Base-by-base conservation (phyloP, 1,140 invertebrate genomes). In the Neelides sp. region DNA sequence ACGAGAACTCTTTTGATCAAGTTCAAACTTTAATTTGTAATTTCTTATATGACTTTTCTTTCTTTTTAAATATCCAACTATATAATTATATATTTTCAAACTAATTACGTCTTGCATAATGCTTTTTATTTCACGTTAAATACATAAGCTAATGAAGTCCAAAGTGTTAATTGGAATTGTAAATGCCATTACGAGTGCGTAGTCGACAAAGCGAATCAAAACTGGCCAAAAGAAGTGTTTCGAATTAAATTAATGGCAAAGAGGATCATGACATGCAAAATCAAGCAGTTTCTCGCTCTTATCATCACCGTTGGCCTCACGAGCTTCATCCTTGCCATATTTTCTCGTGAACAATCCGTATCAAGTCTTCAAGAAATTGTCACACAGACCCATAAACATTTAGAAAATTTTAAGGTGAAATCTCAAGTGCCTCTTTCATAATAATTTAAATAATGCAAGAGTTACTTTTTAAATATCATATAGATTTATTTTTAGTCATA, bases 371-470 rank as follows among this genome's bases (percentile, higher is more conserved):
- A 60, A n/a, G 27, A 47, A 35, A 35, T 60, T 32, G 54, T 60
- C 17, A 57, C 54, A 27, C 28, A 60, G 39, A 60, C 58, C n/a
- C 50, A 52, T 27, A 57, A 57, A 30, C 58, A 60, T 10, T 52
- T 60, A 23, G 54, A 60, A 48, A 49, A 24, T n/a, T 36, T 60
- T 2, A 57, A 56, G 54, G 58, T 60, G 32, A 40, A 20, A 13
- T 10, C 17, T 26, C n/a, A 7, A 7, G 20, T 4, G 10, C 5
- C 8, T 43, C 20, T 5, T 35, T 10, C 7, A 13, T 7, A 44
- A n/a, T 19, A 30, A 40, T 41, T 37, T 19, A 37, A 28, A 7
- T 41, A 12, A 36, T 7, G 12, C 20, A 44, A 8, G 17, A 40
- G 10, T 10, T 19, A 12, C 17, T 13, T 13, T 30, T 10, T 19